A percentile compares a stretch with the other conserved stretches of the same genome.
phyloP scores from a whole-genome alignment of 2,888 invertebrate species.

The Lapara coniferarum region DNA sequence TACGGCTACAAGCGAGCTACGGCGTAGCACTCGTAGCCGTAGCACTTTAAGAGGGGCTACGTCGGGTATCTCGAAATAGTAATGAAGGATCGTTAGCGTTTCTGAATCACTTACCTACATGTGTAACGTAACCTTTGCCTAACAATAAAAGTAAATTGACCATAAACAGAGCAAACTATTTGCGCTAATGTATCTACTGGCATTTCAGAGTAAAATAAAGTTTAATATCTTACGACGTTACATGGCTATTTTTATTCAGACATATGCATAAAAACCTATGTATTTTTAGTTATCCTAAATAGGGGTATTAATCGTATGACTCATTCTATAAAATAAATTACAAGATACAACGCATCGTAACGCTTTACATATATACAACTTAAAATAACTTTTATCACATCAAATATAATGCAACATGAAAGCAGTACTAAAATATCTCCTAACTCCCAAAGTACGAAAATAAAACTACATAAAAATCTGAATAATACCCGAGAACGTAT shows the following conservation, averaged over 20 bases:
- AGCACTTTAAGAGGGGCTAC: constrained; percentile 34
- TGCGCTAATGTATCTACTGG: neutral
- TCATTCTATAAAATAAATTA: no score
- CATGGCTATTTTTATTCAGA: neutral
- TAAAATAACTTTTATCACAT: no score
- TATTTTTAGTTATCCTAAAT: no score
- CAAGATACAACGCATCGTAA: no score
- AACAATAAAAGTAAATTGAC: constrained; percentile 27
- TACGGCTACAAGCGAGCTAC: constrained; percentile 48
- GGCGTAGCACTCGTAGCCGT: constrained; percentile 40
- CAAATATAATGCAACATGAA: no score
- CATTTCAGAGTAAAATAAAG: neutral
- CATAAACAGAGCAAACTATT: constrained; percentile 16
- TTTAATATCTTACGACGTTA: neutral
- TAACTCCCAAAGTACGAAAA: neutral
- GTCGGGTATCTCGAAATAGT: neutral
- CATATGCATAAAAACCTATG: no score
- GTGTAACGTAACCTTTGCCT: constrained; percentile 14
- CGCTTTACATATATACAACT: no score
- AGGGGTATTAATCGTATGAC: no score
- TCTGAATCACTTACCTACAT: constrained; percentile 24
- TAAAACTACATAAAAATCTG: neutral
- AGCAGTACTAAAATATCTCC: no score
- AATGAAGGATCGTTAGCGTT: constrained; percentile 22
- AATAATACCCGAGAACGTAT: neutral